These are phyloP conservation scores for Drosophila eohydei DNA, from an alignment of 2,888 invertebrate genomes.

Conservation along the genomic window DNA sequence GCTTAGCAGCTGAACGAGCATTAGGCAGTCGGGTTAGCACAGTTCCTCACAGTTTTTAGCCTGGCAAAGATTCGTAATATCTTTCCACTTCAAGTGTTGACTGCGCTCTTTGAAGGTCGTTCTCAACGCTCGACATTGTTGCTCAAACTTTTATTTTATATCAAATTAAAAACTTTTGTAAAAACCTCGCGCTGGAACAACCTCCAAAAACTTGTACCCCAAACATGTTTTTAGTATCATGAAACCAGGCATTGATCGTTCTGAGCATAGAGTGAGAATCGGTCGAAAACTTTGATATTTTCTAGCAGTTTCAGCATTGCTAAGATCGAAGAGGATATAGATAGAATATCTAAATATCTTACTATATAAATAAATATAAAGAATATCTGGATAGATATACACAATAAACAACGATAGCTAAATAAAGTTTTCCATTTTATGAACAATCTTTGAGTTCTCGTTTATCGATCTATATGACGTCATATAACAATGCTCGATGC, in stretches of 20 bases:
- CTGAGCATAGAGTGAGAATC: too few relatives aligned
- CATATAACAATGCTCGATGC: neutral
- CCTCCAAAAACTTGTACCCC: neutral
- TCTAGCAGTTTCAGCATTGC: too few relatives aligned
- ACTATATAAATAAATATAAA: too few relatives aligned
- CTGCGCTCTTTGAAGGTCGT: neutral
- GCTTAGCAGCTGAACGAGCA: neutral
- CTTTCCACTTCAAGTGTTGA: constrained; percentile 2
- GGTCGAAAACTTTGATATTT: too few relatives aligned
- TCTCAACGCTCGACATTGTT: neutral
- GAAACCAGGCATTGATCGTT: neutral
- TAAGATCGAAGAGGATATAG: too few relatives aligned
- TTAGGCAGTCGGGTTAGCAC: neutral
- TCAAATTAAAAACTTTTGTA: neutral
- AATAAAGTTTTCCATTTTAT: too few relatives aligned
- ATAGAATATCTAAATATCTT: too few relatives aligned
- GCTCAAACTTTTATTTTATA: neutral
- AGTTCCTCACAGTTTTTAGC: neutral
- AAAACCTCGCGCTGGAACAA: neutral
- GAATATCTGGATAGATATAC: too few relatives aligned
- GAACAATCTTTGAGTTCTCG: too few relatives aligned
- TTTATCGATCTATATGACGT: neutral
- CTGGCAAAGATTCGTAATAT: constrained; percentile 7
- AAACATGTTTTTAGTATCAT: neutral
- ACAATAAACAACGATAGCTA: too few relatives aligned